Evolutionary conservation across 2,113 vertebrate species (phyloP), one percentile per base, ranked within the genome.

Genomic region (Cisticola juncidis): DNA sequence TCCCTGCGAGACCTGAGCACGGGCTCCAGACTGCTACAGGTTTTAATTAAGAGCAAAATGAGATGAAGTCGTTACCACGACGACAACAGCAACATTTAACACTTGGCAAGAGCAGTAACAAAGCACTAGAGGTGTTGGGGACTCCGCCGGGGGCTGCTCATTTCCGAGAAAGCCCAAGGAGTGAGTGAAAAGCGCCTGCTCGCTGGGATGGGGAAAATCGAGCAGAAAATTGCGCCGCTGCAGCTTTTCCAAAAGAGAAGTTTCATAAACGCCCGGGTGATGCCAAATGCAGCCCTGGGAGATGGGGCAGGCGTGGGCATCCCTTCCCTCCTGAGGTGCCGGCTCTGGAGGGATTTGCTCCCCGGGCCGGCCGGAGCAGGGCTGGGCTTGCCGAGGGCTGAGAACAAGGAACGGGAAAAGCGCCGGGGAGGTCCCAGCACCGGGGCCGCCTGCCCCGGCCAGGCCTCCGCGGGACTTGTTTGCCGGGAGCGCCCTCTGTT

Each of bases 1-100:
- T 92, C 84, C 76, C 74, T 42, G 42, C 0, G 11, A 91, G 89
- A 62, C 62, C 45, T 4, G 14, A 80, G 74, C 66, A 26, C 0
- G 1, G 56, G 26, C 78, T 87, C 62, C 86, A 57, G 72, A 81
- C 62, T 54, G 40, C 50, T 7, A 2, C 45, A 25, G 29, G 8
- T 26, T 91, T 95, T 95, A 89, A 97, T 96, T 95, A 95, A 95
- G 77, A 77, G 12, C 58, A 29, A 94, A 90, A 81, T 36, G 78
- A 97, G 62, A 54, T 77, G 28, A 18, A 56, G 77, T 53, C 3
- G 2, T 95, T 88, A 44, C 93, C 73, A 29, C 14, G 66, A 88
- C 66, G 5, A 95, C 88, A 83, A 15, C 54, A 91, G 81, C 86
- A 92, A 92, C 50, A 69, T 62, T 69, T 86, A 48, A 70, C 72